Evolutionary conservation across 1,140 invertebrate species (phyloP).

Genomic region (Diorhabda sublineata): DNA sequence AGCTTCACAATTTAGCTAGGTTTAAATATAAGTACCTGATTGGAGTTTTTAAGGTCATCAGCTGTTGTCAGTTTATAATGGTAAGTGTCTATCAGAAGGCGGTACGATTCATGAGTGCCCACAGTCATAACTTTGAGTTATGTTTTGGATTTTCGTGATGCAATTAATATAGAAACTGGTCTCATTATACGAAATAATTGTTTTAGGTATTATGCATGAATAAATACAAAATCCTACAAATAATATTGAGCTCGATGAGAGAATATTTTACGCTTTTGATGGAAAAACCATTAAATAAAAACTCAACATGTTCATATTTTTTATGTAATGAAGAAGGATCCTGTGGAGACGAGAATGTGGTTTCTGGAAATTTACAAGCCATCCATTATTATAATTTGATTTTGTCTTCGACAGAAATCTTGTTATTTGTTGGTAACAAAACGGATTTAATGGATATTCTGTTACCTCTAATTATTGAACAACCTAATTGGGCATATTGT

Average conservation of each 20-base stretch:
- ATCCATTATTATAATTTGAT: slow-evolving; percentile 46
- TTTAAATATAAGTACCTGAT: too few relatives aligned
- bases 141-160: too few relatives aligned
- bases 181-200: not conserved
- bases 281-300: slow-evolving; percentile 33
- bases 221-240: slow-evolving; percentile 51
- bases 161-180: too few relatives aligned
- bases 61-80: too few relatives aligned
- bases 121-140: too few relatives aligned
- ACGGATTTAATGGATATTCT: slow-evolving; percentile 58
- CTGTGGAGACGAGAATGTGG: slow-evolving; percentile 35
- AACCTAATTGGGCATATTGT: slow-evolving; percentile 60
- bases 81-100: too few relatives aligned
- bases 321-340: slow-evolving; percentile 56
- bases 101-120: too few relatives aligned
- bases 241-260: slow-evolving; percentile 40
- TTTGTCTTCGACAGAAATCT: slow-evolving; percentile 46
- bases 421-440: slow-evolving; percentile 57
- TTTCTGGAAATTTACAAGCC: slow-evolving; percentile 44
- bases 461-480: slow-evolving; percentile 56
- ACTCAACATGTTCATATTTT: slow-evolving; percentile 57
- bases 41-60: too few relatives aligned
- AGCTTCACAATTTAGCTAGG: too few relatives aligned
- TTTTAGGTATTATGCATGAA: slow-evolving; percentile 62
- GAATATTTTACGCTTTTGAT: slow-evolving; percentile 26